These are phyloP conservation scores for Papilio polyxenes DNA, from an alignment of 1,140 invertebrate genomes.

Conservation along the genomic window DNA sequence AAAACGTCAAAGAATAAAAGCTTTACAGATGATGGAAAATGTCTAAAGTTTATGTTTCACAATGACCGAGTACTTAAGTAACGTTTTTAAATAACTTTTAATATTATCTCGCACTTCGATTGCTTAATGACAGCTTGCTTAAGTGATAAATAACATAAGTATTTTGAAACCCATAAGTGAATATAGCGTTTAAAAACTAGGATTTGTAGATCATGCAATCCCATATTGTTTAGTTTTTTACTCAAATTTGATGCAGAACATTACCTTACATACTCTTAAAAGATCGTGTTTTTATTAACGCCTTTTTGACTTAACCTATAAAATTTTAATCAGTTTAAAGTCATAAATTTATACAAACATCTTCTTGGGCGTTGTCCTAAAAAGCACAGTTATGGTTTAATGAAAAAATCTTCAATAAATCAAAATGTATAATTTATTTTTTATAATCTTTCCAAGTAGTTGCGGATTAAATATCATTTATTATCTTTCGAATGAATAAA, in stretches of 20 bases:
- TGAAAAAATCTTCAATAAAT: neutral
- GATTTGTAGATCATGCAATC: neutral
- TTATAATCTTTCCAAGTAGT: neutral
- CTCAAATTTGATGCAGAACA: neutral
- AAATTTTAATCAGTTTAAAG: neutral
- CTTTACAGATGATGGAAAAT: constrained; percentile 12
- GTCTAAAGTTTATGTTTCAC: neutral
- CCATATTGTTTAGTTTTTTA: neutral
- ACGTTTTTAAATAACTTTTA: neutral
- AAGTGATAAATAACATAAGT: neutral
- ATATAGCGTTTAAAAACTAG: neutral
- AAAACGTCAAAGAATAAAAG: constrained; percentile 16
- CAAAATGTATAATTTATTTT: constrained; percentile 3
- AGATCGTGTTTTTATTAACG: neutral
- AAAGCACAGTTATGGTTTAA: neutral
- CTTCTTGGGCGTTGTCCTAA: neutral
- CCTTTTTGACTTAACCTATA: neutral
- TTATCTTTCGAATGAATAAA: neutral
- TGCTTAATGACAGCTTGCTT: neutral
- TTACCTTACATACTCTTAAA: neutral
- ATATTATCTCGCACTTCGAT: constrained; percentile 13
- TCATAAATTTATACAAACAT: neutral
- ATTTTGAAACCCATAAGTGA: neutral
- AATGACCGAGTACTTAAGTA: neutral
- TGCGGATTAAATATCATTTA: constrained; percentile 13